Percentiles rank a stretch among this genome's conserved stretches.
Evolutionary conservation across 1,140 invertebrate genomes (phyloP).

Genomic region (Bombus balteatus): DNA sequence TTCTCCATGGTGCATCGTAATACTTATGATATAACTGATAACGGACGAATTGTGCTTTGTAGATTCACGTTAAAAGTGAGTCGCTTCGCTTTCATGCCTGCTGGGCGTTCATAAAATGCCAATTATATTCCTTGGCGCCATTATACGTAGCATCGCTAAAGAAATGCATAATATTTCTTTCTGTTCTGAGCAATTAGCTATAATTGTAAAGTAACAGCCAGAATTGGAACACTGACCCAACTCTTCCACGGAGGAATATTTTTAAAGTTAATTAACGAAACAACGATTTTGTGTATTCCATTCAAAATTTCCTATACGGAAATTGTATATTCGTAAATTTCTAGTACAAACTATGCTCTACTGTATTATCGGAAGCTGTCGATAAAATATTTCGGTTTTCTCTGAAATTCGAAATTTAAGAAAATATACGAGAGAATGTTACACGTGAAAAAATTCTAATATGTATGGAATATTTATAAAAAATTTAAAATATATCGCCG

Average conservation of each 20-base stretch:
- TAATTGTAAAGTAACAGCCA: neutral
- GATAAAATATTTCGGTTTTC: neutral
- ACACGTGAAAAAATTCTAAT: neutral
- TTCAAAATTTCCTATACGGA: neutral
- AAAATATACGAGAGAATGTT: too few relatives aligned
- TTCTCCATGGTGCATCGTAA: neutral
- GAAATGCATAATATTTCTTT: neutral
- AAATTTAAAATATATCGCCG: neutral
- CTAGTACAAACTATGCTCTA: neutral
- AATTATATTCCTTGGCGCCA: neutral
- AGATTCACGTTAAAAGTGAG: neutral
- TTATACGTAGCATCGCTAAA: neutral
- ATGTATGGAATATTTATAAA: neutral
- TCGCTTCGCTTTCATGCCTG: neutral
- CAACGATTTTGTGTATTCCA: neutral
- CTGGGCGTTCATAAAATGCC: neutral
- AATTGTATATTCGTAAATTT: neutral
- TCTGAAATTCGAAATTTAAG: neutral
- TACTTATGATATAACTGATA: constrained; percentile 2
- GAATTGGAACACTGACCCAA: neutral
- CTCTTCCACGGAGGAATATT: neutral
- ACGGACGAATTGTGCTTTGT: neutral
- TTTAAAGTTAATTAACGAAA: neutral
- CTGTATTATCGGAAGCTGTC: neutral
- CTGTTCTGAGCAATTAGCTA: neutral